Percentiles rank a stretch among this genome's conserved stretches.
Conservation (phyloP, 2,888 invertebrate species). For the Drosophila neoperkinsi region DNA sequence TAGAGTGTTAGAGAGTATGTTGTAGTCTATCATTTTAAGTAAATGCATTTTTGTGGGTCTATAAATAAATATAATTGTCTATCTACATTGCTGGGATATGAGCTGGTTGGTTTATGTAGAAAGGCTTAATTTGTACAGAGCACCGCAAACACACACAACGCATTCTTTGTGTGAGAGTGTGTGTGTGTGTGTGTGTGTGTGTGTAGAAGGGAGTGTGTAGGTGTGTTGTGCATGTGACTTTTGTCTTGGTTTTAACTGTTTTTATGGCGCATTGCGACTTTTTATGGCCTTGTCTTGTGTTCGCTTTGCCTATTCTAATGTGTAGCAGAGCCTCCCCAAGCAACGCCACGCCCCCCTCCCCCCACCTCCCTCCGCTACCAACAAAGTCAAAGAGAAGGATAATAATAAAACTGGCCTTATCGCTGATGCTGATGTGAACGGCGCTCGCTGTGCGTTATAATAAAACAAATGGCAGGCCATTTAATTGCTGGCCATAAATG, state of each 20-base stretch:
- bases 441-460: constrained; percentile 67
- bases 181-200: constrained; percentile 24
- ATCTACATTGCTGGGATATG: constrained; percentile 65
- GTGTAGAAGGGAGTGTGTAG: constrained; percentile 10
- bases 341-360: constrained; percentile 39
- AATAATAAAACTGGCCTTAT: constrained; percentile 79
- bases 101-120: constrained; percentile 76
- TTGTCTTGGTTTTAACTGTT: constrained; percentile 81
- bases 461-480: constrained; percentile 84
- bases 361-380: background rate
- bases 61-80: constrained; percentile 54
- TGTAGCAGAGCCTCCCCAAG: constrained; percentile 39
- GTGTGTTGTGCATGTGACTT: constrained; percentile 53
- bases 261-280: constrained; percentile 80
- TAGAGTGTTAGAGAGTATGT: constrained; percentile 21
- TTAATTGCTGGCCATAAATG: constrained; percentile 84
- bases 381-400: constrained; percentile 59
- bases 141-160: constrained; percentile 38
- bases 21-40: background rate
- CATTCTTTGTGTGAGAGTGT: constrained; percentile 11
- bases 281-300: constrained; percentile 79
- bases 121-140: constrained; percentile 79
- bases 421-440: constrained; percentile 73
- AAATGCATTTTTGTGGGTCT: constrained; percentile 23
- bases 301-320: constrained; percentile 77